Evolutionary conservation across 1,140 invertebrate species (phyloP).

Genomic region (Drosophila funebris): DNA sequence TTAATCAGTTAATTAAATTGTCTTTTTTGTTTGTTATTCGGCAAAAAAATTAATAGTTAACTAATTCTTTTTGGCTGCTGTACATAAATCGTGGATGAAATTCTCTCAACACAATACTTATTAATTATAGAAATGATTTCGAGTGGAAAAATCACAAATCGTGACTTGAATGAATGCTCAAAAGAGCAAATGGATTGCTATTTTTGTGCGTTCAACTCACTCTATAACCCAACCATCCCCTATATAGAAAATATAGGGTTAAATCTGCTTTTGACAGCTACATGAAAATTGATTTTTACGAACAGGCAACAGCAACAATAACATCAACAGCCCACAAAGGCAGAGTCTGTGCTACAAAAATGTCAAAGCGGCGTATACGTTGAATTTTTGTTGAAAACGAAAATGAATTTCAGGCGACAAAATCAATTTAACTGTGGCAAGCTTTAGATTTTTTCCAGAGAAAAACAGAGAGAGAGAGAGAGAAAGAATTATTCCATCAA

Average conservation of each 20-base stretch:
- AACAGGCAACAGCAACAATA: slow-evolving; percentile 12
- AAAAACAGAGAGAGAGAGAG: not conserved
- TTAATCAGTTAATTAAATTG: slow-evolving; percentile 14
- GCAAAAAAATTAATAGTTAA: not conserved
- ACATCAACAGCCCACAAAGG: not conserved
- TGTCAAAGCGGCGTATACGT: slow-evolving; percentile 58
- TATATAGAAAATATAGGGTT: slow-evolving; percentile 28
- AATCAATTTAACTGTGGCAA: slow-evolving; percentile 49
- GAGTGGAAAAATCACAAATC: slow-evolving; percentile 68
- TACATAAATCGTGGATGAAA: slow-evolving; percentile 20
- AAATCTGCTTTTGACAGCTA: slow-evolving; percentile 69
- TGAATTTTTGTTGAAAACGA: slow-evolving; percentile 51
- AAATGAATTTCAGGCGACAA: slow-evolving; percentile 46
- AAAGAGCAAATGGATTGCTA: slow-evolving; percentile 61
- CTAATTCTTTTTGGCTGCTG: slow-evolving; percentile 9
- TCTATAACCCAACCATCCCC: not conserved
- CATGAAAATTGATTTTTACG: slow-evolving; percentile 75
- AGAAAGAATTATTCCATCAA: slow-evolving; percentile 51
- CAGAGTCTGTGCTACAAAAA: slow-evolving; percentile 8
- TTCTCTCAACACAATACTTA: slow-evolving; percentile 42
- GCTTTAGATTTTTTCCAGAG: slow-evolving; percentile 16
- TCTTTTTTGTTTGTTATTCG: not conserved
- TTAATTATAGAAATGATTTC: slow-evolving; percentile 64
- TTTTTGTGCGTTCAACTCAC: slow-evolving; percentile 46
- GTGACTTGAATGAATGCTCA: slow-evolving; percentile 60